Conservation (phyloP, 1,140 invertebrate genomes). For the Philotrypesis tridentata region DNA sequence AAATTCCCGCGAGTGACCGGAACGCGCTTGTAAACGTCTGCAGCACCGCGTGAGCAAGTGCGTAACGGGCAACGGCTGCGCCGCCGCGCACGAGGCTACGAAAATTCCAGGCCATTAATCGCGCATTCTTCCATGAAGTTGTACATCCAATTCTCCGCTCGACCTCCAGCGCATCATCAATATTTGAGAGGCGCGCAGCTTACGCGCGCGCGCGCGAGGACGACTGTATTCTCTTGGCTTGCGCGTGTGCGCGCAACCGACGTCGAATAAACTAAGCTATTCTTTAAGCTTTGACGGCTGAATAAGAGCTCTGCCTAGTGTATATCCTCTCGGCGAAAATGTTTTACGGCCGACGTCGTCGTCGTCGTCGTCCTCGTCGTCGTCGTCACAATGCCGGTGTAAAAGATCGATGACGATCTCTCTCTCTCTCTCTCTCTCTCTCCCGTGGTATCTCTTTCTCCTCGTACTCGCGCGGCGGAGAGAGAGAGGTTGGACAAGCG, state of each 20-base stretch:
- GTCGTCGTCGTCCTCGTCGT: too few relatives aligned
- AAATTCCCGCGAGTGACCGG: neutral
- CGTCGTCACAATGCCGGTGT: neutral
- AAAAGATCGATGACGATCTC: conserved; percentile 24
- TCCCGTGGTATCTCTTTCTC: neutral
- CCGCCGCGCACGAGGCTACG: too few relatives aligned
- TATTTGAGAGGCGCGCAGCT: conserved; percentile 17
- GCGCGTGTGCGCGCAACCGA: neutral
- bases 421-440: too few relatives aligned
- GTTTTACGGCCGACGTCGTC: too few relatives aligned
- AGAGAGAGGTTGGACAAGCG: neutral
- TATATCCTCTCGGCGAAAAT: too few relatives aligned
- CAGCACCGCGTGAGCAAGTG: neutral
- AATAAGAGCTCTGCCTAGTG: too few relatives aligned
- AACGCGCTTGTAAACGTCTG: neutral
- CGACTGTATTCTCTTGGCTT: neutral
- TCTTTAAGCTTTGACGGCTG: neutral
- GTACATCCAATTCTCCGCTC: neutral
- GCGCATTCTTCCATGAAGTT: neutral
- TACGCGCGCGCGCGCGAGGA: neutral
- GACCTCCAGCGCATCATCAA: neutral
- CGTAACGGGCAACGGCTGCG: conserved; percentile 1
- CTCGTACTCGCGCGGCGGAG: too few relatives aligned
- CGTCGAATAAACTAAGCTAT: neutral
- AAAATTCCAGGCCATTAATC: conserved; percentile 7